Base-by-base conservation (phyloP, 2,888 invertebrate genomes). In the Dicyrtomina minuta region DNA sequence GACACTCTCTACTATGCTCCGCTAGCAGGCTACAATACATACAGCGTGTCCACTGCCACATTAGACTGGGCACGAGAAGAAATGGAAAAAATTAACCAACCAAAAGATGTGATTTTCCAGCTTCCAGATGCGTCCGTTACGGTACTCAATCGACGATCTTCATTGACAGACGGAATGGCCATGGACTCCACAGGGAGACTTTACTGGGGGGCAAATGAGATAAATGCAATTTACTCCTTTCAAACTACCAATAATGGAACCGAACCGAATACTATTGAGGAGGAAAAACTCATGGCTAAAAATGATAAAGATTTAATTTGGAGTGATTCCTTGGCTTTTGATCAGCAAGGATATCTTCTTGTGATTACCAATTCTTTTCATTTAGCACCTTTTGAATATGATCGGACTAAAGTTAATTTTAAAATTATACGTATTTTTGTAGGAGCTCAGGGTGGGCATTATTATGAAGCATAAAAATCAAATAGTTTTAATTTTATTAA, bases 151-250 rank as follows among this genome's bases (percentile, higher is more conserved):
- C 79, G 82, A 0, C 89, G 89, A 79, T 81, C 84, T 0, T 89
- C 89, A 0, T 88, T 89, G 80, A 87, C 88, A 0, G 89, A 88
- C 78, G 90, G 90, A 0, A 89, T 90, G 88, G 86, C 87, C 72
- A 89, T 90, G 89, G 89, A 90, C 76, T 86, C 88, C 20, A 82
- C 83, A n/a, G 90, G 90, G 2, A 80, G 86, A 5, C 83, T 91
- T 13, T 90, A 88, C 82, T 90, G 86, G 80, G 90, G 89, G 51
- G 83, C 89, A 27, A 81, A 90, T 66, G 86, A 87, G 64, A 87
- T 87, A 78, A 88, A 88, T 72, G 87, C 88, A 24, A 86, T 91
- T 61, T 87, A 87, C 15, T 86, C 85, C 81, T 90, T 90, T 89
- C 88, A 90, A 80, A n/a, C n/a, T n/a, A n/a, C n/a, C n/a, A n/a